Base-by-base conservation (phyloP, 2,113 vertebrate genomes). In the Indicator maculatus region DNA sequence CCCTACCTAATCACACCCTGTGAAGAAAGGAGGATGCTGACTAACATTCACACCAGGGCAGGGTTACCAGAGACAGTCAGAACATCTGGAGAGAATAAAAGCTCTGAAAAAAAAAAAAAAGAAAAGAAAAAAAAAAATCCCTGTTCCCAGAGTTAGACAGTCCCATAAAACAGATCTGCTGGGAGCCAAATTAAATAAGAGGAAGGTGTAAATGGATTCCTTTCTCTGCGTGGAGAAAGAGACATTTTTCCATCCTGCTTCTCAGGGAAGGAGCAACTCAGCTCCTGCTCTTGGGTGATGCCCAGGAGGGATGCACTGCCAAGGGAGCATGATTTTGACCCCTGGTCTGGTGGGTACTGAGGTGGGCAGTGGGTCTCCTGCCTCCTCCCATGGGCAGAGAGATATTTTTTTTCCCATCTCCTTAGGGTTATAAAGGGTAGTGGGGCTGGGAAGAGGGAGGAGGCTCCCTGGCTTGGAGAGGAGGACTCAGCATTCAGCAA, bases 41-140 rank as follows among this genome's bases (percentile, higher is more conserved):
- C 66, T 39, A 36, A 14, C 26, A 5, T 31, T 64, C 69, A 38
- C 45, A 60, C 52, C 53, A 71, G 72, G 65, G 65, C 2, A 4
- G 64, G 83, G 71, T 66, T 78, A 58, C 66, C 71, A 44, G 45
- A 66, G 83, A 71, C 64, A 30, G 41, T 66, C 31, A 12, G 36
- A 69, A 78, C 91, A 95, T 91, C 94, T 94, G 94, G 94, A 96
- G 85, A 78, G 93, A 90, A 93, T 94, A 78, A 95, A 83, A 79
- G 1, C 38, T 71, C 79, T 24, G 13, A 63, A 27, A 41, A 41
- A 15, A 15, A 15, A 15, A 14, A 41, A 14, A 41, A 41, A 41
- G 14, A 13, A 14, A 41, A 41, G 14, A 13, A 41, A 41, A 41
- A 41, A 36, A 8, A 36, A 73, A 91, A 80, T 31, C 65, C 39